Evolutionary conservation across 2,888 invertebrate genomes (phyloP), one percentile per base, ranked within the genome.

Genomic region (Acanthococcus lagerstroemiae): DNA sequence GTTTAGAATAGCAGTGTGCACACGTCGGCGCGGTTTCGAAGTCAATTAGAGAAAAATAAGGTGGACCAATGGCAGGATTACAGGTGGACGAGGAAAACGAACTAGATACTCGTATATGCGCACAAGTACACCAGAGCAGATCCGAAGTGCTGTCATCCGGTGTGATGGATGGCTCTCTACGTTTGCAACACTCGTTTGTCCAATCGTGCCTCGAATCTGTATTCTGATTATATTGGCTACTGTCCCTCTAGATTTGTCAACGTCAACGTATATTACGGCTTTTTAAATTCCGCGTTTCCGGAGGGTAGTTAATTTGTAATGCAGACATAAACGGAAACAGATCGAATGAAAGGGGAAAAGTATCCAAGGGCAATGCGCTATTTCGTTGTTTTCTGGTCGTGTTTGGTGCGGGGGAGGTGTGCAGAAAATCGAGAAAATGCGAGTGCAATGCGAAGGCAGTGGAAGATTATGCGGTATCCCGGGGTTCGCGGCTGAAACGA

Each of bases 201-300:
- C 58, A 48, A 45, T 58, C 58, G 58, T 58, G 58, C 58, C 26
- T 58, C 58, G 58, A 58, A 58, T 58, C 58, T 58, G 46, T 58
- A 58, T 58, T 58, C 48, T 45, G 58, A 58, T 46, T 58, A 46
- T 58, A 58, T 58, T 58, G 58, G 58, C 48, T 58, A 58, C 25
- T 48, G 58, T 58, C 58, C 58, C 58, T 58, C 48, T 58, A 46
- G 58, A 58, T 58, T 58, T 58, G 58, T 58, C 58, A 58, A 46
- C 46, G 58, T 58, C 58, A 58, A 44, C 24, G n/a, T n/a, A n/a
- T n/a, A n/a, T n/a, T n/a, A n/a, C n/a, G n/a, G n/a, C n/a, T n/a
- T n/a, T n/a, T n/a, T n/a, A n/a, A n/a, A n/a, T n/a, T n/a, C n/a
- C n/a, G n/a, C n/a, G n/a, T n/a, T n/a, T n/a, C n/a, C n/a, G n/a